Conservation (phyloP, 2,113 vertebrate species). For the Dicrurus megarhynchus region DNA sequence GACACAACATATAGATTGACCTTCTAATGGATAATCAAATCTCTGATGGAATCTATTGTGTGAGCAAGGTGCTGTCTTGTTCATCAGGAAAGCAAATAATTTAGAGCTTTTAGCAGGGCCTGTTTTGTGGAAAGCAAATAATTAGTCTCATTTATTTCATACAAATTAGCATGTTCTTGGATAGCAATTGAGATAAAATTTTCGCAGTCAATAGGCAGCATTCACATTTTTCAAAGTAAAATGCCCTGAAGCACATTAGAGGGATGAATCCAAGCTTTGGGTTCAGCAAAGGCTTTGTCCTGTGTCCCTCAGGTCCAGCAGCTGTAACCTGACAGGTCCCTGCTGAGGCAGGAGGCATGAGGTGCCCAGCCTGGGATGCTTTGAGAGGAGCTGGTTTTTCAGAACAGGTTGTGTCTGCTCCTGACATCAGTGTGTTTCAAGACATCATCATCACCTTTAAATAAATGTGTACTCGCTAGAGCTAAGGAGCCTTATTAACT, state of each 20-base stretch:
- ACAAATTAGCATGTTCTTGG: neutral
- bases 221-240: neutral
- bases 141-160: neutral
- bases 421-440: neutral
- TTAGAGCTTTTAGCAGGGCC: neutral
- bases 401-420: neutral
- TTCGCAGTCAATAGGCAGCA: neutral
- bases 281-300: neutral
- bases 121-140: neutral
- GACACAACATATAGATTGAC: neutral
- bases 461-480: neutral
- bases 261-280: neutral
- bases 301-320: neutral
- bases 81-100: slow-evolving; percentile 6
- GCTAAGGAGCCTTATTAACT: neutral
- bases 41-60: neutral
- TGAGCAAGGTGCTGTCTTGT: neutral
- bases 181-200: neutral
- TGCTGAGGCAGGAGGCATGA: neutral
- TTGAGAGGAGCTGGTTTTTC: neutral
- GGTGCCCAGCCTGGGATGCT: neutral
- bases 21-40: neutral
- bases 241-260: neutral
- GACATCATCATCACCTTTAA: neutral
- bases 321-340: neutral